phyloP scores from a whole-genome alignment of 2,888 invertebrate genomes.

The Lithophane leautieri region DNA sequence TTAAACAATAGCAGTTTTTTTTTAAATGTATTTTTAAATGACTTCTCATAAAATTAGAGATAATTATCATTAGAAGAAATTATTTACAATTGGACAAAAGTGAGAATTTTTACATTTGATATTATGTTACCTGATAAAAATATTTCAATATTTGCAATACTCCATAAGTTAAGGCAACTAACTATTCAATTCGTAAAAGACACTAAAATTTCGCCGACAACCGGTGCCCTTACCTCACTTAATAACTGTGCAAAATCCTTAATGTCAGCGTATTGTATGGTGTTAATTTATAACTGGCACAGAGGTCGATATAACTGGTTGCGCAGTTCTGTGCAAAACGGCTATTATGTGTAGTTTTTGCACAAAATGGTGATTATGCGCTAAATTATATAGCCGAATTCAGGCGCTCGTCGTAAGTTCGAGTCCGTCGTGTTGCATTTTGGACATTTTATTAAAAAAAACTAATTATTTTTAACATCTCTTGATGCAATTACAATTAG shows the following conservation, averaged over 20 bases:
- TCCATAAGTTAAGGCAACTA: not conserved
- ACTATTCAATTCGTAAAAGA: not conserved
- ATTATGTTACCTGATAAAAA: not conserved
- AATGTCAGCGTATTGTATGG: slow-evolving; percentile 66
- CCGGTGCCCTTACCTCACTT: slow-evolving; percentile 49
- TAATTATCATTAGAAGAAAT: not conserved
- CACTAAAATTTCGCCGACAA: slow-evolving; percentile 13
- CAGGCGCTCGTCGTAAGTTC: not conserved
- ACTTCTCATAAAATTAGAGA: not conserved
- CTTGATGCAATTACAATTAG: no score
- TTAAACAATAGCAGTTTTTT: not conserved
- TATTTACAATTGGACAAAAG: not conserved
- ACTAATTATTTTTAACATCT: no score
- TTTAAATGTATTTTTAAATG: not conserved
- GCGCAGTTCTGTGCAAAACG: slow-evolving; percentile 37
- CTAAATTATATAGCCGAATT: slow-evolving; percentile 35
- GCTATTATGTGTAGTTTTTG: slow-evolving; percentile 31
- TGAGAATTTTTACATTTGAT: no score
- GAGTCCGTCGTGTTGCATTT: not conserved
- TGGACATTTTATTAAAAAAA: not conserved
- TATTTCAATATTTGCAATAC: not conserved
- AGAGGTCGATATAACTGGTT: slow-evolving; percentile 48
- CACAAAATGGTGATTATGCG: slow-evolving; percentile 21
- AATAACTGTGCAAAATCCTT: slow-evolving; percentile 67
- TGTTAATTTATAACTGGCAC: slow-evolving; percentile 66